phyloP scores from a whole-genome alignment of 2,797 vertebrate genomes.

The Triplophysa yarkandensis region DNA sequence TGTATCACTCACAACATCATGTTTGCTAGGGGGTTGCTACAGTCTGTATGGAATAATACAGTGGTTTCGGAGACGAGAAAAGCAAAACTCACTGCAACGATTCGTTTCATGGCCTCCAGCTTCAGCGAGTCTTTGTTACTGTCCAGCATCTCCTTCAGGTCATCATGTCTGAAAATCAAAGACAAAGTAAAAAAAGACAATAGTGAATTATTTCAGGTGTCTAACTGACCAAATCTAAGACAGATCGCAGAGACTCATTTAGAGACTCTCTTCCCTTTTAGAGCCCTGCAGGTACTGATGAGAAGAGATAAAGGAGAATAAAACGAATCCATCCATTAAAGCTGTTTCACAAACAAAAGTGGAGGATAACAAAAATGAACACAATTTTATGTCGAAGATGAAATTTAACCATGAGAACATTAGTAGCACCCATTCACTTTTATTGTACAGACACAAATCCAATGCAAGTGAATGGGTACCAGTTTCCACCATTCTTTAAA shows the following conservation, averaged over 20 bases:
- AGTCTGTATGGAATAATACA: background rate
- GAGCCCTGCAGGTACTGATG: constrained; percentile 8
- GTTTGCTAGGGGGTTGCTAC: background rate
- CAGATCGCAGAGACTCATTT: background rate
- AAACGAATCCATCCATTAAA: constrained; percentile 21
- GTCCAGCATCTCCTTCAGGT: constrained; percentile 98
- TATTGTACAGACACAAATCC: too few relatives aligned
- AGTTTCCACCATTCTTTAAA: too few relatives aligned
- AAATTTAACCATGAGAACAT: too few relatives aligned
- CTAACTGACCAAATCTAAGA: background rate
- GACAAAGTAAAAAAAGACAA: constrained; percentile 4
- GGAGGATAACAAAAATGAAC: background rate
- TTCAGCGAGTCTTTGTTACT: constrained; percentile 99
- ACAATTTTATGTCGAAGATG: too few relatives aligned
- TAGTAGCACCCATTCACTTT: too few relatives aligned
- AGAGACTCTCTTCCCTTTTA: background rate
- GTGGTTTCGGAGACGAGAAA: constrained; percentile 27
- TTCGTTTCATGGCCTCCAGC: constrained; percentile 98
- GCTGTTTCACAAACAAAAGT: constrained; percentile 5
- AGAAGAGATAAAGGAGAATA: constrained; percentile 6
- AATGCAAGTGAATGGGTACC: too few relatives aligned
- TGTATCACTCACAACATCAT: background rate
- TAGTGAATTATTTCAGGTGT: background rate
- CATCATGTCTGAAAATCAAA: constrained; percentile 84
- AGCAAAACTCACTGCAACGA: constrained; percentile 87